phyloP scores from a whole-genome alignment of 2,888 invertebrate genomes.

The Drosophila borborema region DNA sequence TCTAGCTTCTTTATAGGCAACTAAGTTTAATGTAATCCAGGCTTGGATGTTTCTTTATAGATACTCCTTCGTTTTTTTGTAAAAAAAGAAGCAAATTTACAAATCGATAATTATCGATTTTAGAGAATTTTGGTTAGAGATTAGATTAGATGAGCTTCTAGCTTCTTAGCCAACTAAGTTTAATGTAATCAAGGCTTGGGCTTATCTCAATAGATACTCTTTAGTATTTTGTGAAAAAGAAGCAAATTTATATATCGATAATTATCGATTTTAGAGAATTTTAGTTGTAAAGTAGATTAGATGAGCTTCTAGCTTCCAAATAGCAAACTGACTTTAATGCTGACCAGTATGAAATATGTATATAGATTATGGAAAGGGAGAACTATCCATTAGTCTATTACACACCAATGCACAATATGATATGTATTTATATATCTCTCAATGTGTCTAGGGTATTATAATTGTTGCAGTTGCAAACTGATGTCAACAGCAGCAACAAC shows the following conservation, averaged over 20 bases:
- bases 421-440: not conserved
- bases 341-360: not conserved
- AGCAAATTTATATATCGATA: not conserved
- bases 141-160: not conserved
- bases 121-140: not conserved
- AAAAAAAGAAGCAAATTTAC: too few species aligned
- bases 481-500: slow-evolving; percentile 22
- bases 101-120: slow-evolving; percentile 5
- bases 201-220: too few species aligned
- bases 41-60: too few species aligned
- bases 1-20: not conserved
- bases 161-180: not conserved
- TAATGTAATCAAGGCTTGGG: not conserved
- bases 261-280: not conserved
- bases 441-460: slow-evolving; percentile 11
- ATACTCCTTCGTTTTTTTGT: too few species aligned
- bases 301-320: not conserved
- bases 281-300: not conserved
- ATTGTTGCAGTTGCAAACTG: slow-evolving; percentile 27
- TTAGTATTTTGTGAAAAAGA: not conserved
- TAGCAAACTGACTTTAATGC: not conserved
- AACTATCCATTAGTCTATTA: not conserved
- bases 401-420: not conserved
- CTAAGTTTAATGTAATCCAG: too few species aligned
- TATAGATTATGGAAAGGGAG: too few species aligned